These are phyloP conservation scores for Scyliorhinus canicula DNA, from an alignment of 2,797 vertebrate species.

Conservation along the genomic window DNA sequence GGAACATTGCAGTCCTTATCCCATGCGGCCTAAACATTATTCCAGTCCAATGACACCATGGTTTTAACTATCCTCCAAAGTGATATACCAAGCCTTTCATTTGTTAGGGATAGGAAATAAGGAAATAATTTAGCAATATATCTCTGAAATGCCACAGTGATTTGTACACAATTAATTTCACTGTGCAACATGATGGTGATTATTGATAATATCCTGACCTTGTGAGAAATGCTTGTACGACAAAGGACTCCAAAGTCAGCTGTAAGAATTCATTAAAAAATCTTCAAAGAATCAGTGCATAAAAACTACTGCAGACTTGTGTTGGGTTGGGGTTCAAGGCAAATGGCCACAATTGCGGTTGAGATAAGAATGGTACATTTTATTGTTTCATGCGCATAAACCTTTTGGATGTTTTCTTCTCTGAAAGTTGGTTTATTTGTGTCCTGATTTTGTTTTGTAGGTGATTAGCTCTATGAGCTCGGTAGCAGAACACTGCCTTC, in stretches of 20 bases:
- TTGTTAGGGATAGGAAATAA: not conserved
- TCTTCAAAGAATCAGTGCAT: too few species aligned
- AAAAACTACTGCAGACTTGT: not conserved
- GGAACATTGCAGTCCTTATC: not conserved
- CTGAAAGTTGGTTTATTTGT: not conserved
- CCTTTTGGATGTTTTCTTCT: not conserved
- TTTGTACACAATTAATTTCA: not conserved
- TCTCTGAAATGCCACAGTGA: not conserved
- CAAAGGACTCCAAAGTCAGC: not conserved
- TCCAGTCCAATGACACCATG: not conserved
- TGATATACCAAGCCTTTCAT: not conserved
- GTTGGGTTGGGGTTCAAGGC: not conserved
- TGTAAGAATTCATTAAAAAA: not conserved
- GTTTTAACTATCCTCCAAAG: not conserved
- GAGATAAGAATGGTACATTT: not conserved
- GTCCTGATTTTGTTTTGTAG: constrained; percentile 56
- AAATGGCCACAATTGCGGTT: not conserved
- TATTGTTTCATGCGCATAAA: too few species aligned
- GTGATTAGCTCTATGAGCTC: constrained; percentile 99
- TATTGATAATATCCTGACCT: not conserved
- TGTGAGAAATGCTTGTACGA: not conserved
- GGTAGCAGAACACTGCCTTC: constrained; percentile 99
- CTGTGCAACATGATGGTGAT: not conserved
- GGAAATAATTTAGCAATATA: not conserved
- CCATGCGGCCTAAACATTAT: not conserved